These are phyloP conservation scores for Aurelia sp. DNA, from an alignment of 30 jellyfish, hydroid and myxozoan genomes.

Conservation along the genomic window DNA sequence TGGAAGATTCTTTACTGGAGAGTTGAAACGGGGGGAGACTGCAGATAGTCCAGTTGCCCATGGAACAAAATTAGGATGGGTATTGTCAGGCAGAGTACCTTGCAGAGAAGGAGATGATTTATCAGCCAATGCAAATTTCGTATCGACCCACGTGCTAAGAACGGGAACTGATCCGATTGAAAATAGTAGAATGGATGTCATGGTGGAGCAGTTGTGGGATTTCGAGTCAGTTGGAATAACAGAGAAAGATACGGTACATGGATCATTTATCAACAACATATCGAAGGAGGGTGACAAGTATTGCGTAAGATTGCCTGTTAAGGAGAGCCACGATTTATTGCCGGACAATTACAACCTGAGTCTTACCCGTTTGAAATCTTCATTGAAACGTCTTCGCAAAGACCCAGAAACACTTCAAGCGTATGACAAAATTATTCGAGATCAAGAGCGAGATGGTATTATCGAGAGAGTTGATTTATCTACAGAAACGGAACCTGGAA, in stretches of 20 bases:
- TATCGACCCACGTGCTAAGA: constrained; percentile 35
- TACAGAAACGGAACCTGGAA: constrained; percentile 5
- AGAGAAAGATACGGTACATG: constrained; percentile 37
- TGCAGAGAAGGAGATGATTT: constrained; percentile 2
- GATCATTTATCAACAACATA: constrained; percentile 13
- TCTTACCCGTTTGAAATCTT: constrained; percentile 8
- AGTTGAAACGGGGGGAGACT: constrained; percentile 11
- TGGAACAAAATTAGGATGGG: constrained; percentile 20
- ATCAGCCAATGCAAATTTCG: constrained; percentile 6
- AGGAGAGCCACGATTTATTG: constrained; percentile 14
- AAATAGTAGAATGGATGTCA: too few relatives aligned
- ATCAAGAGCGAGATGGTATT: constrained; percentile 30
- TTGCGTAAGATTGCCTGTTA: neutral
- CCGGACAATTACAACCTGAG: constrained; percentile 32
- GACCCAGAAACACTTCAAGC: neutral
- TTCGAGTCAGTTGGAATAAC: constrained; percentile 31
- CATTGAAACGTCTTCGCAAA: neutral
- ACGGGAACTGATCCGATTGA: neutral
- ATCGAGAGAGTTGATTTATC: constrained; percentile 20
- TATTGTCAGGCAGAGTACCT: constrained; percentile 26
- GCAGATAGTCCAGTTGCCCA: constrained; percentile 18
- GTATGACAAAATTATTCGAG: constrained; percentile 26
- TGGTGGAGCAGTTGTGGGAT: constrained; percentile 5
- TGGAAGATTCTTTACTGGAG: constrained; percentile 26
- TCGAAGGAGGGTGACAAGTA: neutral